Base-by-base conservation (phyloP, 2,888 invertebrate species). In the Hirtodrosophila confusa region DNA sequence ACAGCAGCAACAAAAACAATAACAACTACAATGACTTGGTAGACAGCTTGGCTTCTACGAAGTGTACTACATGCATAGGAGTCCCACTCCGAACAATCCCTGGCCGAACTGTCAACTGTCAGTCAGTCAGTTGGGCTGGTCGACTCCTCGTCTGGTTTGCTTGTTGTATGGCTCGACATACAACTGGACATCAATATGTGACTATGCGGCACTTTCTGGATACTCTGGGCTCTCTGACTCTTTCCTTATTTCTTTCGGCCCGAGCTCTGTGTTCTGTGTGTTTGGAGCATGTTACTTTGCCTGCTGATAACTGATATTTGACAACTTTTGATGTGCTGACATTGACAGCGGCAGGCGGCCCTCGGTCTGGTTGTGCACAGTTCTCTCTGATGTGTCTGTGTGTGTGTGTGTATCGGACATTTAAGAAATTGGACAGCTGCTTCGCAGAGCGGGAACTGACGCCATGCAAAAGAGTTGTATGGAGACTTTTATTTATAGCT, bases 311-410 rank as follows among this genome's bases (percentile, higher is more conserved):
- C 83, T 88, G 86, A 86, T 88, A 84, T 84, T 84, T 84, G 84
- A 84, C 84, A 84, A 86, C 88, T 88, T 84, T 84, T 88, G 88
- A 84, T 79, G 83, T 82, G 82, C 84, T 85, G 88, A 83, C 87
- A 77, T 87, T 82, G 87, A 86, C 86, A 76, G 69, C 77, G 63
- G 67, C 74, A 71, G 80, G 84, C 83, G 84, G 84, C 80, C 69
- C 69, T 65, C 27, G 27, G 73, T 74, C 74, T 70, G 75, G 41
- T 36, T 57, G 53, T 63, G 73, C 68, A 44, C 55, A 72, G 66
- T 41, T 41, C 36, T 17, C 43, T 36, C 24, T 11, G 3, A 9
- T 53, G 23, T 45, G 35, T 54, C 33, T 75, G 36, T 40, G 23
- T 49, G 37, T 66, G 45, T 62, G 23, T 64, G 55, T 54, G 61